A percentile compares a stretch with the other conserved stretches of the same genome.
phyloP scores from a whole-genome alignment of 2,113 vertebrate genomes.

The Neodontobutis hainanensis region DNA sequence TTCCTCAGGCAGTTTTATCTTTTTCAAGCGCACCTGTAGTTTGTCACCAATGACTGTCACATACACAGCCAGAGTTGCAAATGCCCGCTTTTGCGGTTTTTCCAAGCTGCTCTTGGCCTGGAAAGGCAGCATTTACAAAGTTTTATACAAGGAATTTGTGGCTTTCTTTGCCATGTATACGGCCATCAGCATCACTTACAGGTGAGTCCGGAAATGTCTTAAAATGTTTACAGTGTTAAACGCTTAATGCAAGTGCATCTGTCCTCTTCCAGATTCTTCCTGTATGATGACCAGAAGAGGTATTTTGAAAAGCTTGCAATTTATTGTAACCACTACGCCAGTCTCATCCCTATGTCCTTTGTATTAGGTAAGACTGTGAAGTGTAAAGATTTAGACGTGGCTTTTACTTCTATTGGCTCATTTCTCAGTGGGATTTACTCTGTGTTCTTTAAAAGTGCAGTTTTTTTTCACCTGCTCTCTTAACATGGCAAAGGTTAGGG shows the following conservation, averaged over 20 bases:
- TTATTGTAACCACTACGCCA: constrained; percentile 92
- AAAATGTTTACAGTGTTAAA: background rate
- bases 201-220: constrained; percentile 69
- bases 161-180: constrained; percentile 87
- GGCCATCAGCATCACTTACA: constrained; percentile 87
- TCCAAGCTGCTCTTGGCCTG: constrained; percentile 89
- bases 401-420: background rate
- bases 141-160: constrained; percentile 90
- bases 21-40: background rate
- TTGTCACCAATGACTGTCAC: constrained; percentile 86
- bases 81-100: constrained; percentile 92
- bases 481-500: too few species aligned
- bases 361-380: constrained; percentile 82
- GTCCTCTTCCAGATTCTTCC: constrained; percentile 76
- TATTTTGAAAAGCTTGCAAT: constrained; percentile 92
- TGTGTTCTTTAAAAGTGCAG: too few species aligned
- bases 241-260: background rate
- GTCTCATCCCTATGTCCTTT: constrained; percentile 91
- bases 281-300: constrained; percentile 84
- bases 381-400: background rate
- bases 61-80: constrained; percentile 89
- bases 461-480: background rate
- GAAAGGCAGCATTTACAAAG: constrained; percentile 95
- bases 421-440: background rate
- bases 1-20: background rate